Conservation (phyloP, 2,797 vertebrate genomes). For the Trachops cirrhosus region DNA sequence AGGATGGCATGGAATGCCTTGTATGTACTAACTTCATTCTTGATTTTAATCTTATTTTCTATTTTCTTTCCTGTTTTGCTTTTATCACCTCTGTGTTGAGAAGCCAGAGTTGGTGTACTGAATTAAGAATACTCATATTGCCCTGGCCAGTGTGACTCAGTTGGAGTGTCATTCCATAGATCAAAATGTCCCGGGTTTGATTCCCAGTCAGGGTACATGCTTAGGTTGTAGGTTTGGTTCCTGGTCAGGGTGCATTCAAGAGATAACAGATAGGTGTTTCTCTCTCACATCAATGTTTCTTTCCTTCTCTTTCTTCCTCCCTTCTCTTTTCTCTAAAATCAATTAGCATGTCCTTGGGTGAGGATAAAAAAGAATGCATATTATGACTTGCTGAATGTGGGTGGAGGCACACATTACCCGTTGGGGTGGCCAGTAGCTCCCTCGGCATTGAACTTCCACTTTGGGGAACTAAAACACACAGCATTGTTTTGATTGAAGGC, state of each 20-base stretch:
- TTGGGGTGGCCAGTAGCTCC: no score
- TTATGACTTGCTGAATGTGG: neutral
- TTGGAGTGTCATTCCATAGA: neutral
- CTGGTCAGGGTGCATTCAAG: no score
- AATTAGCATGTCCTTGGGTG: neutral
- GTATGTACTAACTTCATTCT: neutral
- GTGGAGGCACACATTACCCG: neutral
- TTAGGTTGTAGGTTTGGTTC: no score
- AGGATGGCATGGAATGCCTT: neutral
- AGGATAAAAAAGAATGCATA: neutral
- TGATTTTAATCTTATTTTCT: neutral
- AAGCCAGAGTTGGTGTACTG: neutral
- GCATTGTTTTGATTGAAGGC: neutral
- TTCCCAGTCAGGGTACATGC: neutral
- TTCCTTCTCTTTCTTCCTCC: neutral
- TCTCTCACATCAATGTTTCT: neutral
- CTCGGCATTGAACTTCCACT: neutral
- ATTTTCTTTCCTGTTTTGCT: neutral
- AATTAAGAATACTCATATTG: neutral
- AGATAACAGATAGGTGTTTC: neutral
- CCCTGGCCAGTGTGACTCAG: no score
- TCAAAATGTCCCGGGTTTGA: neutral
- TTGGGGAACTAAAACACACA: neutral
- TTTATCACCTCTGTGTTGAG: neutral
- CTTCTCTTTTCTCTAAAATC: neutral